Evolutionary conservation across 2,113 vertebrate genomes (phyloP).

Genomic region (Sigmodon hispidus): DNA sequence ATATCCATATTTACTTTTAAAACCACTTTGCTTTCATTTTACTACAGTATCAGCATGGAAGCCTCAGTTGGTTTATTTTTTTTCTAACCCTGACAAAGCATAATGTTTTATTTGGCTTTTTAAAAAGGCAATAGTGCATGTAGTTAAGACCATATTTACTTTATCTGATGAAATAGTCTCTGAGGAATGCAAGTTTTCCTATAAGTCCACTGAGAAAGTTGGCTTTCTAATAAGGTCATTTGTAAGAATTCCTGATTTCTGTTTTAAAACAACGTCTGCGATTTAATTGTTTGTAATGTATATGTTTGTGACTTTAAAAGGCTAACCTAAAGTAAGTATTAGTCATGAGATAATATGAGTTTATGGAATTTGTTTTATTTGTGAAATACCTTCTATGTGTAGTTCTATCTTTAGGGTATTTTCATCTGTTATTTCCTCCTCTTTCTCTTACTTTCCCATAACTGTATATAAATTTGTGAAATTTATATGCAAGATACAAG

Average conservation of each 20-base stretch:
- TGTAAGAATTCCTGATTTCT: slow-evolving; percentile 36
- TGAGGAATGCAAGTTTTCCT: slow-evolving; percentile 62
- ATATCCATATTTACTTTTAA: slow-evolving; percentile 41
- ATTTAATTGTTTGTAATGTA: slow-evolving; percentile 1
- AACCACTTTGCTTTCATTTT: slow-evolving; percentile 56
- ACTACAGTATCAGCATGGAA: slow-evolving; percentile 58
- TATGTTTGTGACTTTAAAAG: slow-evolving; percentile 41
- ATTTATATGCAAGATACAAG: background rate
- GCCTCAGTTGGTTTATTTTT: slow-evolving; percentile 55
- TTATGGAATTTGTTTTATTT: background rate
- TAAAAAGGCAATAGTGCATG: slow-evolving; percentile 57
- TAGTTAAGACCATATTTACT: slow-evolving; percentile 67
- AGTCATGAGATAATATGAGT: background rate
- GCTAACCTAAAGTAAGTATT: slow-evolving; percentile 20
- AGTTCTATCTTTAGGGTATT: slow-evolving; percentile 2
- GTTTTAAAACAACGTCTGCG: slow-evolving; percentile 36
- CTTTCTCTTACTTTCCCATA: background rate
- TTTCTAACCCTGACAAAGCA: slow-evolving; percentile 71
- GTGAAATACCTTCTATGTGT: background rate
- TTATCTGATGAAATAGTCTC: slow-evolving; percentile 71
- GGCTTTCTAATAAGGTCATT: slow-evolving; percentile 44
- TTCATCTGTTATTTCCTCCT: background rate
- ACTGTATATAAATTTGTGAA: background rate
- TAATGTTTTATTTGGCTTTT: slow-evolving; percentile 74
- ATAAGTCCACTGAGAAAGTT: slow-evolving; percentile 50